Evolutionary conservation across 2,797 vertebrate genomes (phyloP), one percentile per base, ranked within the genome.

Genomic region (Catostomus latipinnis): DNA sequence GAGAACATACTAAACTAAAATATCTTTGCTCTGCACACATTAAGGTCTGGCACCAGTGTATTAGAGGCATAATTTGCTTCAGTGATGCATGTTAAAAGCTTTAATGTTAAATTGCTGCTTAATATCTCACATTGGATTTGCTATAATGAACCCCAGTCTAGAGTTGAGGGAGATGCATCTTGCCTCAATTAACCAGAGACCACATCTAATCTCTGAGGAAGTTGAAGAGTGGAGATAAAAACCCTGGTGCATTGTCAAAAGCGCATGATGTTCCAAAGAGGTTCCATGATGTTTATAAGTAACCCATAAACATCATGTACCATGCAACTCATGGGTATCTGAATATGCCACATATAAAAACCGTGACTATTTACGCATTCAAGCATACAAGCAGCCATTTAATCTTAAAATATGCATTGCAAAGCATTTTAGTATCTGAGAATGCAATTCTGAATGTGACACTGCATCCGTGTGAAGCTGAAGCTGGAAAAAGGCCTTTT

Each of bases 141-240:
- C 43, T 34, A 58, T 9, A 54, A 63, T 71, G 52, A 84, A 18
- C 52, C 58, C n/a, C 13, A 45, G 16, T 46, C 57, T 49, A 65
- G 60, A 48, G 73, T 79, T 74, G 43, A 76, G 83, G 83, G 86
- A 84, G 87, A 76, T 85, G 88, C 88, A 87, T 86, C 82, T 89
- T 50, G 71, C 92, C 90, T 92, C 90, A 92, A 82, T 88, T 76
- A 82, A 84, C 86, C 82, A 85, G 82, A 82, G 71, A 82, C 80
- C 77, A 78, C 63, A 63, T 81, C 62, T 81, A 60, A 83, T 82
- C 58, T 87, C 58, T 12, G 66, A 72, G 48, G 84, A 80, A 74
- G 81, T 54, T 18, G 34, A 73, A 75, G 68, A 8, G 50, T 0
- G 10, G 72, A 88, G 87, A 84, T 83, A 88, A 46, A 54, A 53